phyloP scores from a whole-genome alignment of 2,113 vertebrate species.

The Muntiacus muntjak region DNA sequence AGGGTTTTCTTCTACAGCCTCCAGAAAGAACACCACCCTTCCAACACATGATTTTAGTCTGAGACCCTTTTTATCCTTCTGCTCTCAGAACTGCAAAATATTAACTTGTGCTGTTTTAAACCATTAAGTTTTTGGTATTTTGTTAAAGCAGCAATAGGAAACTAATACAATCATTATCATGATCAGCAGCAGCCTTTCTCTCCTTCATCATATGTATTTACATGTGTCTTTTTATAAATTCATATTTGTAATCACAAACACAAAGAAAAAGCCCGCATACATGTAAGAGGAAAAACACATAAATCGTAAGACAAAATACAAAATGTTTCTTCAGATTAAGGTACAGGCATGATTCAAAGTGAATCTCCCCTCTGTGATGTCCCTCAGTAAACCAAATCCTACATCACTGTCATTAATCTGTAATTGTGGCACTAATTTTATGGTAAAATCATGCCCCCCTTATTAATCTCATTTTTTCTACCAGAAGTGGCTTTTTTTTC shows the following conservation, averaged over 20 bases:
- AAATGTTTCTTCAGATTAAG: not conserved
- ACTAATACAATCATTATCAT: not conserved
- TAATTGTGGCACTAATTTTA: constrained; percentile 46
- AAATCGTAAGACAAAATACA: not conserved
- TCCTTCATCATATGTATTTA: not conserved
- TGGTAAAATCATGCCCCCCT: not conserved
- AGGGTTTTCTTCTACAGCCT: not conserved
- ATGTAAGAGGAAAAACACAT: not conserved
- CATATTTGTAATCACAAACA: not conserved
- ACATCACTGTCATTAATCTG: not conserved
- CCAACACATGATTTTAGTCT: not conserved
- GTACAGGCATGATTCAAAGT: not conserved
- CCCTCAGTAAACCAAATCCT: not conserved
- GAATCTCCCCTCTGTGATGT: not conserved
- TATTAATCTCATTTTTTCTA: constrained; percentile 37
- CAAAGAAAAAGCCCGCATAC: not conserved
- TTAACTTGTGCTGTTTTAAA: not conserved
- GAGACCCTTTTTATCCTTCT: not conserved
- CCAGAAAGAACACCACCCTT: not conserved
- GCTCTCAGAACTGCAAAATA: not conserved
- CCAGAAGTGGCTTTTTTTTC: constrained; percentile 46
- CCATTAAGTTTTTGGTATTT: not conserved
- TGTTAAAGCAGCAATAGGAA: not conserved
- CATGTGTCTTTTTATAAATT: not conserved
- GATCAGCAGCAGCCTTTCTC: not conserved